Evolutionary conservation across 2,888 invertebrate species (phyloP), one percentile per base, ranked within the genome.

Genomic region (Chromoteleia sp.): DNA sequence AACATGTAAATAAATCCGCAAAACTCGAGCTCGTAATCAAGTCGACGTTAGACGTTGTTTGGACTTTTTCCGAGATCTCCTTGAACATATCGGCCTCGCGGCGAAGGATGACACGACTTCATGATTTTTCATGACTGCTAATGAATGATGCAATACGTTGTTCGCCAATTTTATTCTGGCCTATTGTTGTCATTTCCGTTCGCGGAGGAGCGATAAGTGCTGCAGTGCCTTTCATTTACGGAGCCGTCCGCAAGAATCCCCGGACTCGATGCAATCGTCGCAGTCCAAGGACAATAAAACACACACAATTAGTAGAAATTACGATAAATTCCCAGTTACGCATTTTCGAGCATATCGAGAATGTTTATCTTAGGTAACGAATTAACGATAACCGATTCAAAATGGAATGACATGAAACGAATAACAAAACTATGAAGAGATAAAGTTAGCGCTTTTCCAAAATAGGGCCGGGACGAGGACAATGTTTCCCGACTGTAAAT

Each of bases 401-500:
- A 52, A 41, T 19, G 52, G 14, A 65, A 45, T 43, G 15, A 36
- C 48, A 61, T 39, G 29, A 15, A 41, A 1, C 12, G 45, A 43
- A 14, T 29, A 65, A 30, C 52, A 39, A 43, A 43, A 63, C 29
- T 15, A 43, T 14, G 43, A 25, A 45, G 19, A 48, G 43, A 43
- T 29, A 19, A 50, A 4, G 52, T 33, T 68, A 54, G 15, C 43
- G 63, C 45, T 52, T 30, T 68, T 74, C 39, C 59, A 77, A 68
- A 68, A 36, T 41, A 48, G 25, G 41, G 58, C 70, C 73, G 81
- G 76, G 63, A 82, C 74, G 50, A 59, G 54, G 54, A 82, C 71
- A 71, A 73, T 74, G 58, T 25, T 54, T 71, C 73, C 80, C 84
- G 54, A 58, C 41, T 89, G 88, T 89, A 89, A 81, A 89, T 88